Evolutionary conservation across 2,113 vertebrate genomes (phyloP).

Genomic region (Chlorodrepanis virens): DNA sequence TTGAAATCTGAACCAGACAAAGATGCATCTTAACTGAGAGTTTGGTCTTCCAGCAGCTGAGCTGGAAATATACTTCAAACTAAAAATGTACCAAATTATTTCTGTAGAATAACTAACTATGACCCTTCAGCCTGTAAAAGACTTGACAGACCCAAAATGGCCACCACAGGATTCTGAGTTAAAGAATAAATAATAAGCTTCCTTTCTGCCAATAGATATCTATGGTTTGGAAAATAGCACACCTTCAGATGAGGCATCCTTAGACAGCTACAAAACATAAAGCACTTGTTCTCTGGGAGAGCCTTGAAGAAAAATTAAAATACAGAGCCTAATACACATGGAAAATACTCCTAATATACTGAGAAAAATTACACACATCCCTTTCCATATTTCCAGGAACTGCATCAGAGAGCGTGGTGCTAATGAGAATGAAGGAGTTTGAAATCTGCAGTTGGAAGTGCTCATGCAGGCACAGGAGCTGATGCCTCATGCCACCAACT

Average conservation of each 20-base stretch:
- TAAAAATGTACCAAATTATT: neutral
- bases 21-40: neutral
- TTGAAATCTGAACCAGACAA: neutral
- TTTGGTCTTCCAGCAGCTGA: neutral
- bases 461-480: fast-evolving
- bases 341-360: no score
- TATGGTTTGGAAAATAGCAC: neutral
- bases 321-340: neutral
- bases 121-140: neutral
- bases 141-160: fast-evolving
- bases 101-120: neutral
- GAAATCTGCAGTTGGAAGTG: neutral
- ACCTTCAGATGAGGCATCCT: neutral
- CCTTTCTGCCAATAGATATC: neutral
- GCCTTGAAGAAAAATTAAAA: neutral
- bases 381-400: neutral
- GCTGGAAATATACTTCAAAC: neutral
- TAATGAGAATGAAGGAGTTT: neutral
- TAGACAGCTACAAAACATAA: neutral
- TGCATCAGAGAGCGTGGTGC: neutral
- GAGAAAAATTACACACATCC: neutral
- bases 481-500: neutral
- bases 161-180: neutral
- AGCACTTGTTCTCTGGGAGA: neutral
- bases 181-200: neutral